Percentiles rank a stretch among this genome's conserved stretches.
Evolutionary conservation across 37 sponge, comb jelly and placozoan species (phyloP).

Genomic region (Crambe crambe): DNA sequence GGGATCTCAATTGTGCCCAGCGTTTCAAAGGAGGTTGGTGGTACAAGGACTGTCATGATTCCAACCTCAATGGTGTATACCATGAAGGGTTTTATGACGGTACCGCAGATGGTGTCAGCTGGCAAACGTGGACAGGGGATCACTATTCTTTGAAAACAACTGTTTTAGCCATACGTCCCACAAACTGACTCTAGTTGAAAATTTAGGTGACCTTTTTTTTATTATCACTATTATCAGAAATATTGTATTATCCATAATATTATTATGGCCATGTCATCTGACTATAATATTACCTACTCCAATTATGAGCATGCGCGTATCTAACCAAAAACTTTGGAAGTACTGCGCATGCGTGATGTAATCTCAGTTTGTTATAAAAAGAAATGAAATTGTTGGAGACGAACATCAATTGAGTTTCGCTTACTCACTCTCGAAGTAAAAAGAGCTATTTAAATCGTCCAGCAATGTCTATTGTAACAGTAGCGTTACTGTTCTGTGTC

Average conservation of each 20-base stretch:
- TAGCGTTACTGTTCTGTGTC: not conserved
- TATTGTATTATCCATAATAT: not conserved
- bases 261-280: not conserved
- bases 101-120: conserved; percentile 37
- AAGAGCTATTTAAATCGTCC: no score
- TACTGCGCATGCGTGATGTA: no score
- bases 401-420: no score
- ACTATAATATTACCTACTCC: no score
- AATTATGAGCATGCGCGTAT: no score
- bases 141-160: conserved; percentile 19
- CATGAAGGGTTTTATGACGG: not conserved
- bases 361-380: no score
- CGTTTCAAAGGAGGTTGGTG: conserved; percentile 39
- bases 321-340: no score
- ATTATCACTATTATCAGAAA: not conserved
- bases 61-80: conserved; percentile 55
- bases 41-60: conserved; percentile 41
- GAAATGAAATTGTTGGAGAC: no score
- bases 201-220: not conserved
- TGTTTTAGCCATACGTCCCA: conserved; percentile 48
- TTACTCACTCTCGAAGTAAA: no score
- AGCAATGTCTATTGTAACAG: no score
- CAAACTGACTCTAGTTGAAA: not conserved
- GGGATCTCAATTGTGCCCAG: conserved; percentile 31
- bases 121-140: conserved; percentile 21